phyloP scores from a whole-genome alignment of 2,888 invertebrate genomes.

The Hyles lineata region DNA sequence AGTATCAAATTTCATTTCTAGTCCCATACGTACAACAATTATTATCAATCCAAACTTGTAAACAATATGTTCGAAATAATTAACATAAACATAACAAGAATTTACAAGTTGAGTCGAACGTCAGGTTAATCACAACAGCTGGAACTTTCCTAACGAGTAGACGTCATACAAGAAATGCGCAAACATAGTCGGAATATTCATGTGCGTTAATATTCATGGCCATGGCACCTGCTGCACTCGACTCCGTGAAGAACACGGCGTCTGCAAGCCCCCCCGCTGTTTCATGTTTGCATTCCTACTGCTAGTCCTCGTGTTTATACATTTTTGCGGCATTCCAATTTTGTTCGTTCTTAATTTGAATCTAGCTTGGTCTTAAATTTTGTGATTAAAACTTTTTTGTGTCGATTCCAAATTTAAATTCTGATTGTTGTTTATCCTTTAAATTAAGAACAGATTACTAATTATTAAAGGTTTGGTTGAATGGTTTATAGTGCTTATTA shows the following conservation, averaged over 20 bases:
- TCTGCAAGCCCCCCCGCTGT: constrained; percentile 22
- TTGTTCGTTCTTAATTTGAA: background rate
- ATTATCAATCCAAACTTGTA: background rate
- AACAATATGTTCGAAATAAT: background rate
- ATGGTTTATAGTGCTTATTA: too few species aligned
- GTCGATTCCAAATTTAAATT: too few species aligned
- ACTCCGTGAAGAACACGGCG: constrained; percentile 49
- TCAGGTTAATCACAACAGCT: constrained; percentile 8
- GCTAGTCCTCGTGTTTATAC: background rate
- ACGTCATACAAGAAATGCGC: constrained; percentile 71
- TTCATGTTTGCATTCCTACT: constrained; percentile 24
- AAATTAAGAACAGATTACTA: too few species aligned
- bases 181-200: constrained; percentile 77
- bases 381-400: background rate
- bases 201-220: constrained; percentile 79
- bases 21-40: too few species aligned
- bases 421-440: too few species aligned
- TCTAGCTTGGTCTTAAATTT: background rate
- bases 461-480: too few species aligned
- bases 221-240: constrained; percentile 65
- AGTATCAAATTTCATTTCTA: too few species aligned
- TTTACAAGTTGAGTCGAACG: background rate
- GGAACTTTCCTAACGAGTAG: constrained; percentile 17
- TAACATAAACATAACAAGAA: constrained; percentile 10
- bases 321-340: background rate